phyloP scores from a whole-genome alignment of 2,888 invertebrate species.

The Drosophila mimetica region DNA sequence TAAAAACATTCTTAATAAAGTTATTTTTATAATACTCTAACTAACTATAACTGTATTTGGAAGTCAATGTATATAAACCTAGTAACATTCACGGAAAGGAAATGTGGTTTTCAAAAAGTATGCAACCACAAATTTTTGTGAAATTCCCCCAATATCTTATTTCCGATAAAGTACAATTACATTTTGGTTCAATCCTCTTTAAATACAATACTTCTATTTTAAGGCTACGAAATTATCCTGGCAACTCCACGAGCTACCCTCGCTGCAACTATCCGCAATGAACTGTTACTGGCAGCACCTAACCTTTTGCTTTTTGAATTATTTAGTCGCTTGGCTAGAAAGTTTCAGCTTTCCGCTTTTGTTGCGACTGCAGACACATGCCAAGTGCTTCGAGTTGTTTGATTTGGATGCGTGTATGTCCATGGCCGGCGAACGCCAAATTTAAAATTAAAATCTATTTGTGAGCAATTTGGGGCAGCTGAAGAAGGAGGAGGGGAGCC shows the following conservation, averaged over 20 bases:
- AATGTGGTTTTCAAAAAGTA: no score
- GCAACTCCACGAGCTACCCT: constrained; percentile 10
- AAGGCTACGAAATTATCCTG: not conserved
- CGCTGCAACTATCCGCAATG: constrained; percentile 32
- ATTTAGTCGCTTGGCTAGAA: constrained; percentile 42
- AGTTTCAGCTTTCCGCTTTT: constrained; percentile 25
- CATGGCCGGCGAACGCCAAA: constrained; percentile 23
- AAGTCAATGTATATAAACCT: no score
- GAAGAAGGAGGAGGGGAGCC: not conserved
- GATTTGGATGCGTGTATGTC: constrained; percentile 45
- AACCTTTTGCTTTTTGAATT: constrained; percentile 46
- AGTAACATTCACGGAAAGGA: no score
- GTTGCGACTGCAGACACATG: constrained; percentile 40
- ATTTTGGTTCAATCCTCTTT: no score
- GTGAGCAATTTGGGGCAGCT: constrained; percentile 40
- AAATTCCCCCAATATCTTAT: no score
- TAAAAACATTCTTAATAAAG: no score
- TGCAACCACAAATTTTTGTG: no score
- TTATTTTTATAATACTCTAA: no score
- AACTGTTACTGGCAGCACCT: constrained; percentile 30
- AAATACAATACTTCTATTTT: no score
- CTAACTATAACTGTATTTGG: no score
- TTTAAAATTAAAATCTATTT: constrained; percentile 57
- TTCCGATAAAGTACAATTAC: no score
- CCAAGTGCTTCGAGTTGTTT: constrained; percentile 47